These are phyloP conservation scores for Andricus quercusramuli DNA, from an alignment of 2,888 invertebrate genomes.

Conservation along the genomic window DNA sequence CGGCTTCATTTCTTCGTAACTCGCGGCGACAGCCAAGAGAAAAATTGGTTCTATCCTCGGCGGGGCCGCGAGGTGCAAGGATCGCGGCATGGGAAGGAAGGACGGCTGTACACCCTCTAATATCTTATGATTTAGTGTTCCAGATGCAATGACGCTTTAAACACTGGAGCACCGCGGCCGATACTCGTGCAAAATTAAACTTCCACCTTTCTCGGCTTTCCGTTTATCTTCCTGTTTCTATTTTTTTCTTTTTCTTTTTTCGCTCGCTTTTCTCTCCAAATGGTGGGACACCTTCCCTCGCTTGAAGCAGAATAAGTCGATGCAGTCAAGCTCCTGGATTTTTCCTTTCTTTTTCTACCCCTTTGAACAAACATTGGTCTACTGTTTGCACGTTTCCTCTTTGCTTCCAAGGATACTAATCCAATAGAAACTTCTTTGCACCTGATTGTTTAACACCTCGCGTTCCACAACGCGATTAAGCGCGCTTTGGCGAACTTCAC, in stretches of 20 bases:
- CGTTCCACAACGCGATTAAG: slow-evolving; percentile 52
- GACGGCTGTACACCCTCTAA: slow-evolving; percentile 65
- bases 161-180: slow-evolving; percentile 58
- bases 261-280: slow-evolving; percentile 37
- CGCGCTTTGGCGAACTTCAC: slow-evolving; percentile 45
- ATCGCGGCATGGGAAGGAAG: slow-evolving; percentile 40
- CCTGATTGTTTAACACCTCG: slow-evolving; percentile 56
- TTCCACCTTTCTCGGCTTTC: slow-evolving; percentile 56
- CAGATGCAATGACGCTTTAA: slow-evolving; percentile 71
- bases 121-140: slow-evolving; percentile 76
- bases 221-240: slow-evolving; percentile 44
- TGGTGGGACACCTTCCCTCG: slow-evolving; percentile 34
- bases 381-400: slow-evolving; percentile 50
- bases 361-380: slow-evolving; percentile 52
- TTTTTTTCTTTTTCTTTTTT: slow-evolving; percentile 42
- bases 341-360: slow-evolving; percentile 52
- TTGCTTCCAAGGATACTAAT: slow-evolving; percentile 54
- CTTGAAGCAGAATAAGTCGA: slow-evolving; percentile 47
- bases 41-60: slow-evolving; percentile 72
- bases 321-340: slow-evolving; percentile 45
- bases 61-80: slow-evolving; percentile 40
- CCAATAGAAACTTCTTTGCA: slow-evolving; percentile 57
- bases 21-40: slow-evolving; percentile 73
- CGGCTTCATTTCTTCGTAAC: slow-evolving; percentile 72
- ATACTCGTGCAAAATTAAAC: slow-evolving; percentile 71